These are phyloP conservation scores for Artemisiospiza belli DNA, from an alignment of 2,113 vertebrate genomes.

Conservation along the genomic window DNA sequence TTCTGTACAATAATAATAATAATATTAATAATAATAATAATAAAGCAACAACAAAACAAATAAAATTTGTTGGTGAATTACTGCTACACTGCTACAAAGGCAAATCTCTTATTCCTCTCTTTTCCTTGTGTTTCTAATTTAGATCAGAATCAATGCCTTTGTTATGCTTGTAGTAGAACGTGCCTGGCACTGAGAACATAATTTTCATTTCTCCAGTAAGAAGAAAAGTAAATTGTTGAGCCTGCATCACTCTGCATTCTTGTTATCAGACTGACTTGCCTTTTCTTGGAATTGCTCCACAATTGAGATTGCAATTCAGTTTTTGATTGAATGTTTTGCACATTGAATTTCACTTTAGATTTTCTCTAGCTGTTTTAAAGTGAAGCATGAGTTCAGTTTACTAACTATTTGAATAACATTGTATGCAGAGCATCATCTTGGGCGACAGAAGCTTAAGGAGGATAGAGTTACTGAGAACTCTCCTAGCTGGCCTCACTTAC, in stretches of 20 bases:
- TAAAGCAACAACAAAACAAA: neutral
- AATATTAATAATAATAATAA: neutral
- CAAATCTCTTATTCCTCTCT: neutral
- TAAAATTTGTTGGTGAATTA: neutral
- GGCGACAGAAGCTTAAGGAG: neutral
- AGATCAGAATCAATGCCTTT: slow-evolving; percentile 8
- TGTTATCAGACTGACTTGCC: slow-evolving; percentile 11
- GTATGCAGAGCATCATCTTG: neutral
- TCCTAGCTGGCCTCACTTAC: neutral
- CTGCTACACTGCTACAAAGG: neutral
- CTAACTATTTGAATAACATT: neutral
- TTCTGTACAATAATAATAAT: neutral
- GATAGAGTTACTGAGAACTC: neutral
- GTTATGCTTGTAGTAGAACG: slow-evolving; percentile 3
- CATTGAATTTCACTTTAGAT: slow-evolving; percentile 55
- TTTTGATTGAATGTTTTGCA: slow-evolving; percentile 54
- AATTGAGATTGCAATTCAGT: slow-evolving; percentile 29
- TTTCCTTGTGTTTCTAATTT: neutral
- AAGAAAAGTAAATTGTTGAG: slow-evolving; percentile 42
- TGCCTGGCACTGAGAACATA: slow-evolving; percentile 2
- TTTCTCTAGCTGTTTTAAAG: slow-evolving; percentile 28
- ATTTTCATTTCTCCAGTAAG: slow-evolving; percentile 1
- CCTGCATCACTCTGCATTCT: neutral
- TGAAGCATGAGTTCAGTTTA: neutral
- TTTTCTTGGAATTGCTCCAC: slow-evolving; percentile 57